Conservation (phyloP, 1,140 invertebrate genomes). For the Pseudomyrmex cubaensis region DNA sequence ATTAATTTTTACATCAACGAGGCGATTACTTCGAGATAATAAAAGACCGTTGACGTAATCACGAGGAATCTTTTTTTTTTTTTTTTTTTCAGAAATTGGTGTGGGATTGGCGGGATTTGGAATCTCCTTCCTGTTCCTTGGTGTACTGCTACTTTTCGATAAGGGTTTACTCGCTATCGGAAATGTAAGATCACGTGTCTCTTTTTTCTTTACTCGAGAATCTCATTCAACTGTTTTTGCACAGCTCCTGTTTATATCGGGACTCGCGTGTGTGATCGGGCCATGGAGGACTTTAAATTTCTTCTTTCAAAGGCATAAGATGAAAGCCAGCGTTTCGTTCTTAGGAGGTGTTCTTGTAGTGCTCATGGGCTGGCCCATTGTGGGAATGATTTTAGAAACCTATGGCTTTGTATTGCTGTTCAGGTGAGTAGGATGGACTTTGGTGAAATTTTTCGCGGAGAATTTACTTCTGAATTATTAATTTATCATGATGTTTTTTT, state of each 20-base stretch:
- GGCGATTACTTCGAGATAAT: neutral
- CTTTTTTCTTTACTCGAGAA: neutral
- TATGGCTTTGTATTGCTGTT: slow-evolving; percentile 94
- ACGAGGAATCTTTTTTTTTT: slow-evolving; percentile 7
- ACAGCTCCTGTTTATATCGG: slow-evolving; percentile 98
- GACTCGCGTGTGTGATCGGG: slow-evolving; percentile 98
- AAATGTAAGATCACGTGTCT: slow-evolving; percentile 91
- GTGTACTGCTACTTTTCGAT: slow-evolving; percentile 98
- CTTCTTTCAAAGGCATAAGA: slow-evolving; percentile 99
- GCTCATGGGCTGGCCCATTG: slow-evolving; percentile 97
- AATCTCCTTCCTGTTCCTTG: slow-evolving; percentile 97
- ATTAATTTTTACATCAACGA: neutral
- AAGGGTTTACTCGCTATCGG: slow-evolving; percentile 99
- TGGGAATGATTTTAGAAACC: slow-evolving; percentile 98
- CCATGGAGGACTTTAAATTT: slow-evolving; percentile 97
- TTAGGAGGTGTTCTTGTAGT: slow-evolving; percentile 98
- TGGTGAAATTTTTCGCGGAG: neutral
- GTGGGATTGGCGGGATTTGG: slow-evolving; percentile 98
- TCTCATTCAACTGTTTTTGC: slow-evolving; percentile 46
- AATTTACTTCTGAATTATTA: neutral
- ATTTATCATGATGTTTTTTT: slow-evolving; percentile 29
- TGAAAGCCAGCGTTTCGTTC: slow-evolving; percentile 96
- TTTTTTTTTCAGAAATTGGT: slow-evolving; percentile 93
- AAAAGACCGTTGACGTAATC: slow-evolving; percentile 37
- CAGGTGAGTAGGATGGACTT: slow-evolving; percentile 84